A percentile compares a stretch with the other conserved stretches of the same genome.
Conservation (phyloP, 2,113 vertebrate species). For the Mixornis gularis region DNA sequence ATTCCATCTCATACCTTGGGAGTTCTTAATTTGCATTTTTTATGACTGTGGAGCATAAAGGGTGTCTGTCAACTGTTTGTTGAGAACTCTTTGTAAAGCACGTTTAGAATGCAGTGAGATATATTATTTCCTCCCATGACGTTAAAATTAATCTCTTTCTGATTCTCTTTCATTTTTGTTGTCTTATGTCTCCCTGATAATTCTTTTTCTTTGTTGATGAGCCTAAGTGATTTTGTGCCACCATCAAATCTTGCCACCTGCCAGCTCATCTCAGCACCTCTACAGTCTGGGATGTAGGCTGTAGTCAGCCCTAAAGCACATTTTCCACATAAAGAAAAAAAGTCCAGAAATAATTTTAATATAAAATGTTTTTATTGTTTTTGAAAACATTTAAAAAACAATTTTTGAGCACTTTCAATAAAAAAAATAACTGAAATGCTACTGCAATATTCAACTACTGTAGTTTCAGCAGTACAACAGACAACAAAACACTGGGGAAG, state of each 20-base stretch:
- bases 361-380: slow-evolving; percentile 98
- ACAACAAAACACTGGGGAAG: slow-evolving; percentile 80
- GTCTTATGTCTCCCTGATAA: neutral
- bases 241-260: neutral
- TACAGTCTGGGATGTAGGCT: neutral
- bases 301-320: neutral
- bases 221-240: neutral
- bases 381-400: slow-evolving; percentile 96
- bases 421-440: slow-evolving; percentile 90
- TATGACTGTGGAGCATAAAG: neutral
- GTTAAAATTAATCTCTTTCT: neutral
- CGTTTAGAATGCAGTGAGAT: neutral
- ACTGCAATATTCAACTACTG: slow-evolving; percentile 97
- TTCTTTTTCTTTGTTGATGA: neutral
- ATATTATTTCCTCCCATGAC: neutral
- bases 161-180: neutral
- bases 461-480: slow-evolving; percentile 92
- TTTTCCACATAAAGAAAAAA: neutral
- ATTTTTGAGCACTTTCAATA: slow-evolving; percentile 90
- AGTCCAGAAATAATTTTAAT: slow-evolving; percentile 60
- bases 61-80: neutral
- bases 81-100: neutral
- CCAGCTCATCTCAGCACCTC: neutral
- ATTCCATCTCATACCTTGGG: neutral
- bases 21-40: neutral